Percentiles rank a stretch among this genome's conserved stretches.
phyloP scores from a whole-genome alignment of 1,140 invertebrate genomes.

The Lithobius niger region DNA sequence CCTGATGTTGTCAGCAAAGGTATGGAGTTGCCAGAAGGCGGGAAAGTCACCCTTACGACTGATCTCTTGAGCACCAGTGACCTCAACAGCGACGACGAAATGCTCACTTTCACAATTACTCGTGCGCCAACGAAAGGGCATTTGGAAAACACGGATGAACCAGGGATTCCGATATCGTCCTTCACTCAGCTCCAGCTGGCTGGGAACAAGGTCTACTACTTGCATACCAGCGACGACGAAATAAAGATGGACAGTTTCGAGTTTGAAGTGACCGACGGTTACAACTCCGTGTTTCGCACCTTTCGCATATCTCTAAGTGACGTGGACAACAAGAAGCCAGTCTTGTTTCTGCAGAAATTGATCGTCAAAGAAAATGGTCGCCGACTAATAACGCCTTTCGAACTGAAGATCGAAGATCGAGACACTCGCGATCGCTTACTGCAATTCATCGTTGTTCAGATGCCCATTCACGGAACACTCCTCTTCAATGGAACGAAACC shows the following conservation, averaged over 20 bases:
- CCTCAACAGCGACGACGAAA: conserved; percentile 27
- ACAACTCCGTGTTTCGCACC: conserved; percentile 29
- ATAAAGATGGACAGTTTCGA: conserved; percentile 34
- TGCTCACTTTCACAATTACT: conserved; percentile 29
- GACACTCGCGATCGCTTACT: conserved; percentile 29
- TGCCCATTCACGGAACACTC: conserved; percentile 31
- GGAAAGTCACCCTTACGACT: conserved; percentile 28
- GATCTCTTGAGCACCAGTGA: conserved; percentile 31
- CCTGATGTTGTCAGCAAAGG: conserved; percentile 30
- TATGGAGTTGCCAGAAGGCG: conserved; percentile 31
- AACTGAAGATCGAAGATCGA: conserved; percentile 31
- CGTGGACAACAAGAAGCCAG: conserved; percentile 33
- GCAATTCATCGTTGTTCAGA: conserved; percentile 26
- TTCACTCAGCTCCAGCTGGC: conserved; percentile 34
- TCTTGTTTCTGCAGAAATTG: conserved; percentile 27
- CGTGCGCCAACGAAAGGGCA: conserved; percentile 29
- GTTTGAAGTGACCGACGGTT: conserved; percentile 34
- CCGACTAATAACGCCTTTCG: conserved; percentile 32
- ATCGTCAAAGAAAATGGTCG: conserved; percentile 28
- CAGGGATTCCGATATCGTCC: conserved; percentile 26
- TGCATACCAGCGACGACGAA: conserved; percentile 30
- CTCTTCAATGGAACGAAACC: conserved; percentile 24
- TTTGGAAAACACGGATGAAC: conserved; percentile 28
- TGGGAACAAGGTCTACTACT: conserved; percentile 31
- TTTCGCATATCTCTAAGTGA: conserved; percentile 33